A percentile compares a stretch with the other conserved stretches of the same genome.
These are phyloP conservation scores for Craniophora ligustri DNA, from an alignment of 2,888 invertebrate species.

Conservation along the genomic window DNA sequence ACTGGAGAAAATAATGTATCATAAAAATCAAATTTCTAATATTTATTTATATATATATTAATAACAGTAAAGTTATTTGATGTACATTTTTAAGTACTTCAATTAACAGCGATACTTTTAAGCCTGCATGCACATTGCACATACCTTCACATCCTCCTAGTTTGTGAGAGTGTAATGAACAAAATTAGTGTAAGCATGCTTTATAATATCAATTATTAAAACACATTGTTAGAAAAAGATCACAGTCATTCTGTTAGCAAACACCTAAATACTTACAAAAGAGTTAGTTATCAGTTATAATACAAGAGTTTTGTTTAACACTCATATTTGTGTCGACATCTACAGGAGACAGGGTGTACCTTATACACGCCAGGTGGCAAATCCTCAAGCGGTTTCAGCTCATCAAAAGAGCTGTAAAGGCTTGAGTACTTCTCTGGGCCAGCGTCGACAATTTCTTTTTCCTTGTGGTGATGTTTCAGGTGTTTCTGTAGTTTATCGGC, in stretches of 20 bases:
- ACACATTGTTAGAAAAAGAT: slow-evolving; percentile 43
- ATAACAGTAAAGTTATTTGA: slow-evolving; percentile 13
- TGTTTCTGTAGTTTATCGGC: slow-evolving; percentile 71
- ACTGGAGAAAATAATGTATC: slow-evolving; percentile 37
- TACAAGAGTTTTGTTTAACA: slow-evolving; percentile 52
- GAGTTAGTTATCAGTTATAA: slow-evolving; percentile 58
- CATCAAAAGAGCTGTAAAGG: slow-evolving; percentile 83
- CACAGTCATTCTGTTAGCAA: slow-evolving; percentile 46
- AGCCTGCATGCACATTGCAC: slow-evolving; percentile 50
- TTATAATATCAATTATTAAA: slow-evolving; percentile 39
- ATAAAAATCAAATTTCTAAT: slow-evolving; percentile 4
- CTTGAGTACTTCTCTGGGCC: slow-evolving; percentile 78
- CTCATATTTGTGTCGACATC: slow-evolving; percentile 50
- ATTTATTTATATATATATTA: slow-evolving; percentile 3
- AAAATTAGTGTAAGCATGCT: slow-evolving; percentile 64
- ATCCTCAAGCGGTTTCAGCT: slow-evolving; percentile 79
- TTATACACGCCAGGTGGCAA: slow-evolving; percentile 78
- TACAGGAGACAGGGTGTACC: slow-evolving; percentile 75
- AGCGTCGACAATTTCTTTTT: slow-evolving; percentile 64
- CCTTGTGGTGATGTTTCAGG: slow-evolving; percentile 66
- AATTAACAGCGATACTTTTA: slow-evolving; percentile 27
- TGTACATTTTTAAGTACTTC: no score
- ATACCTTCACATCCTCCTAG: slow-evolving; percentile 53
- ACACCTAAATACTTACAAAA: slow-evolving; percentile 42
- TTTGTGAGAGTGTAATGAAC: slow-evolving; percentile 45